Evolutionary conservation across 1,140 invertebrate genomes (phyloP), one percentile per base, ranked within the genome.

Genomic region (Lanistes nyassanus): DNA sequence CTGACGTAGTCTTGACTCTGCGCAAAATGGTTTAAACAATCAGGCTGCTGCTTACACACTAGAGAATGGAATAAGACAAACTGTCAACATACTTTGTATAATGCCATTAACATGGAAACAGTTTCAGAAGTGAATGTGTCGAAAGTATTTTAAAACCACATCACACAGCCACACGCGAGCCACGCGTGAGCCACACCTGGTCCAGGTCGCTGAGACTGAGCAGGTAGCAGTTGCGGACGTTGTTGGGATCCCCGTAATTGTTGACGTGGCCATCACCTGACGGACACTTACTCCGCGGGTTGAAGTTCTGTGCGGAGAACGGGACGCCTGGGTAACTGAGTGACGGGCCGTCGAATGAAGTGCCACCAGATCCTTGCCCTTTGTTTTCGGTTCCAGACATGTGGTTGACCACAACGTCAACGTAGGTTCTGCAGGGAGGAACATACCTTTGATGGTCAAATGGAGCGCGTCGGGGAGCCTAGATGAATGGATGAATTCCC

Each of bases 321-420:
- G 91, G 91, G 5, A 92, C 91, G 2, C 88, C 91, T 4, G 91
- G 90, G 79, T 89, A 92, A 51, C 85, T 76, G 56, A 80, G 76
- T 2, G 81, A 82, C n/a, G 79, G 83, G 39, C 91, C 85, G 74
- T 91, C 90, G 58, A 82, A 86, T 1, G 75, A 76, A 31, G 78
- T 83, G 5, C 90, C 90, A 3, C 79, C 87, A 5, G 86, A 83
- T 21, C 88, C 84, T 19, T 76, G 75, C 9, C 90, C 87, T 16
- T 74, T 67, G 65, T 76, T 80, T 21, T 84, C 88, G 0, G 81
- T 53, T n/a, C 92, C 94, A 9, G 93, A 92, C 96, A 97, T 97
- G 86, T 98, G 96, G 84, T 98, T 98, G 29, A 97, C 88, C 2
- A 98, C 92, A 0, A 93, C 91, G 87, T 98, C 96, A 0, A 95